These are phyloP conservation scores for Ypsolopha sequella DNA, from an alignment of 2,888 invertebrate genomes.

Conservation along the genomic window DNA sequence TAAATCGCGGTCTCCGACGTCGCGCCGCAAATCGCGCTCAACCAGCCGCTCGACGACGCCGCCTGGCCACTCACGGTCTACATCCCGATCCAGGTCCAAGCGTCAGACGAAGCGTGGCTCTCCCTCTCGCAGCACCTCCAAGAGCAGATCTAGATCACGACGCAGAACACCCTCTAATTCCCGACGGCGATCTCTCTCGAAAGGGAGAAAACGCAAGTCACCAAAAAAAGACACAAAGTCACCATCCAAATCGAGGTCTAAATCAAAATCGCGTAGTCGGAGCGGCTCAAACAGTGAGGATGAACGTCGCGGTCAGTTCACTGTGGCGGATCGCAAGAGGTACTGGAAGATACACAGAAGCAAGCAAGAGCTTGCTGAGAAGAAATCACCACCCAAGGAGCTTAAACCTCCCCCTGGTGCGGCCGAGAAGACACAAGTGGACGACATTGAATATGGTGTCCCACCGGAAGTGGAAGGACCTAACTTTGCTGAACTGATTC, in stretches of 20 bases:
- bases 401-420: conserved; percentile 54
- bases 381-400: conserved; percentile 43
- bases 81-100: conserved; percentile 2
- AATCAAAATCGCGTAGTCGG: conserved; percentile 6
- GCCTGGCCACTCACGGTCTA: neutral
- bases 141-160: neutral
- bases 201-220: conserved; percentile 27
- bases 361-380: conserved; percentile 34
- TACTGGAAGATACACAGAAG: conserved; percentile 55
- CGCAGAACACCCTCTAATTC: neutral
- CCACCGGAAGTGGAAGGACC: conserved; percentile 61
- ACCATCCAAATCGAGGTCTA: conserved; percentile 11
- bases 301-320: conserved; percentile 57
- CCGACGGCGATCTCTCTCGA: conserved; percentile 11
- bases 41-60: neutral
- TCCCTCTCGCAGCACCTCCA: neutral
- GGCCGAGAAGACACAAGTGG: conserved; percentile 35
- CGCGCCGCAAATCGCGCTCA: conserved; percentile 8
- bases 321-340: conserved; percentile 55
- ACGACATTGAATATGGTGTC: conserved; percentile 53
- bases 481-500: conserved; percentile 51
- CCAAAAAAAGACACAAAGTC: conserved; percentile 4
- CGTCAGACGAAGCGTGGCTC: neutral
- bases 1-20: conserved; percentile 29
- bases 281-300: conserved; percentile 42